phyloP scores from a whole-genome alignment of 2,797 vertebrate species.

The Argya squamiceps region DNA sequence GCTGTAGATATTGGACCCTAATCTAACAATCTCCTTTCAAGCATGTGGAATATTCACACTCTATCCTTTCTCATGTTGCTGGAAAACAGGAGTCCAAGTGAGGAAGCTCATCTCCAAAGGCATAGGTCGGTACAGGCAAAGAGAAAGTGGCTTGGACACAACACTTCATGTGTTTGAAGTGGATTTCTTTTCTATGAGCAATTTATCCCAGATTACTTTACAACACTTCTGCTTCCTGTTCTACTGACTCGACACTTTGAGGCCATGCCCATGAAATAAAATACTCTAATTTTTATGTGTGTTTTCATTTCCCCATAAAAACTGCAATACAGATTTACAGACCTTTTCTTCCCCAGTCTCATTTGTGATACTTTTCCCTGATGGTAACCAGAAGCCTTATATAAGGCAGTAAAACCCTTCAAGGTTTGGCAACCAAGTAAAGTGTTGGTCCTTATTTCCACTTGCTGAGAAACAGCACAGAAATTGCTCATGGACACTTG shows the following conservation, averaged over 20 bases:
- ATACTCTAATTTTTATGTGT: not conserved
- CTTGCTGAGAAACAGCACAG: not conserved
- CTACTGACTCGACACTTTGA: not conserved
- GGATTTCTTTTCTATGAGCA: not conserved
- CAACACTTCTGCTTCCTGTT: not conserved
- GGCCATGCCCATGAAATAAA: not conserved
- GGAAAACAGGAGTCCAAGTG: rapidly evolving
- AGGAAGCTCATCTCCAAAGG: not conserved
- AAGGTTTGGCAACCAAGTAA: not conserved
- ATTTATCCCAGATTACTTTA: not conserved
- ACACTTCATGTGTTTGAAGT: not conserved
- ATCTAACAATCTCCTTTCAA: not conserved
- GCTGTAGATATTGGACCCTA: not conserved
- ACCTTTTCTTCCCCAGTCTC: not conserved
- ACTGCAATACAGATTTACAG: not conserved
- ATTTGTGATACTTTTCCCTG: not conserved
- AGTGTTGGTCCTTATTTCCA: not conserved
- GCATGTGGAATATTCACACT: not conserved
- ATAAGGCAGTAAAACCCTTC: not conserved
- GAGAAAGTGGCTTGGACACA: not conserved
- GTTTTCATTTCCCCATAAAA: not conserved
- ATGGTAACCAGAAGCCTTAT: not conserved
- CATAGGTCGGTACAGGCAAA: not conserved
- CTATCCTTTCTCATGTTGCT: rapidly evolving
- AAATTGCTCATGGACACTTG: not conserved